Base-by-base conservation (phyloP, 2,888 invertebrate species). In the Scrobipalpa atriplicella region DNA sequence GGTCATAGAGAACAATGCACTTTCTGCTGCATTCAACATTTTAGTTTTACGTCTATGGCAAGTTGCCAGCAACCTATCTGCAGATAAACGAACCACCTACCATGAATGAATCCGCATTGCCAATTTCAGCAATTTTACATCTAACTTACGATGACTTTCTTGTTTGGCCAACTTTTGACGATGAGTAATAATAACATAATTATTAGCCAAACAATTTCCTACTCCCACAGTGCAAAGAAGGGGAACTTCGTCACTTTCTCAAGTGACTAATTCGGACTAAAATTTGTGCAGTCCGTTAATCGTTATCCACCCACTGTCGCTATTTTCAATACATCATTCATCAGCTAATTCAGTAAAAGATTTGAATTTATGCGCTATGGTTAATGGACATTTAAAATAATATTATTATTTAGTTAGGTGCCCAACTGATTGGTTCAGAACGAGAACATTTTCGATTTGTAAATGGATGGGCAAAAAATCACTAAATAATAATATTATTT, bases 1-100 rank as follows among this genome's bases (percentile, higher is more conserved):
- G 47, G n/a, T 47, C 47, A 47, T 5, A 47, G 47, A 47, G 47
- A 47, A 47, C 47, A 47, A 47, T 47, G 47, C 47, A 47, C 47
- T 47, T 47, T 47, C 47, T 47, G 47, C 16, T 47, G 47, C 47
- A 47, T 39, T 39, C 39, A 39, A 11, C 39, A 39, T 47, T 47
- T 47, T 47, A 47, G 47, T 7, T 47, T 47, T 47, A 47, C 47
- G 16, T 47, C 16, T n/a, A 47, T 47, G 47, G 47, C 47, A 47
- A 47, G 47, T 47, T 47, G 47, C 47, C 47, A 47, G 47, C 7
- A 47, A 47, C 16, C 47, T 47, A 47, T 47, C 47, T 47, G 47
- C 47, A 47, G 10, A 11, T n/a, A 47, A 47, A 16, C 47, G 10
- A 47, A 47, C 47, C 29, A 29, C 29, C 29, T 47, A 47, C n/a